A percentile compares a stretch with the other conserved stretches of the same genome.
These are phyloP conservation scores for Lota lota DNA, from an alignment of 2,113 vertebrate species.

Conservation along the genomic window DNA sequence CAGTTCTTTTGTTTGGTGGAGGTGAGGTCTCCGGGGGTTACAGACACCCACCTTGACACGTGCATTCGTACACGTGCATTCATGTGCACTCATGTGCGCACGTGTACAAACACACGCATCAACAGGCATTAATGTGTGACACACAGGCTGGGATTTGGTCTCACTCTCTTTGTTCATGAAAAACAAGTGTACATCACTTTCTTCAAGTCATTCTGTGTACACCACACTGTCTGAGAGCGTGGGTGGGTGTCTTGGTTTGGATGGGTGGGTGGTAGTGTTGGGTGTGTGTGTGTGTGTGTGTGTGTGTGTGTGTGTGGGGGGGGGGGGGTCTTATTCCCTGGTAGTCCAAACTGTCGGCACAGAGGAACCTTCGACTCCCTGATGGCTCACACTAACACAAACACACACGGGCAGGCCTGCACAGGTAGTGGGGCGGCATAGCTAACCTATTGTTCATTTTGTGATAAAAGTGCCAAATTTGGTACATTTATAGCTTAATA, in stretches of 20 bases:
- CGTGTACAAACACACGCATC: background rate
- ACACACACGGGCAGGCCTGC: too few relatives aligned
- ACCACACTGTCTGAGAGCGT: background rate
- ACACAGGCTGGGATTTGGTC: too few relatives aligned
- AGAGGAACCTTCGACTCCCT: background rate
- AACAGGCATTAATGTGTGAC: too few relatives aligned
- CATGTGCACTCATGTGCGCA: too few relatives aligned
- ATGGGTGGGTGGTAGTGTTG: too few relatives aligned
- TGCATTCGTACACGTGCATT: background rate
- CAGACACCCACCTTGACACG: background rate
- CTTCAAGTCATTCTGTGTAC: background rate
- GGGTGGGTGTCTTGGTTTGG: background rate
- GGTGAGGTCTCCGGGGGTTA: background rate
- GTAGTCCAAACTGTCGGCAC: background rate
- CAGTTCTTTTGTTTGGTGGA: background rate
- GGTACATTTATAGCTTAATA: too few relatives aligned
- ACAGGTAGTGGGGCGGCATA: too few relatives aligned
- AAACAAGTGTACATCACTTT: too few relatives aligned
- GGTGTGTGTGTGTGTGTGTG: background rate
- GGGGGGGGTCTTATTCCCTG: background rate
- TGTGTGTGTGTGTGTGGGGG: background rate
- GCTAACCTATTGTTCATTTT: too few relatives aligned
- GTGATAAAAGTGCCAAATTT: too few relatives aligned
- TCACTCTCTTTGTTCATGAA: background rate
- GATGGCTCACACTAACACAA: background rate